These are phyloP conservation scores for Hippocampus zosterae DNA, from an alignment of 2,113 vertebrate species.

Conservation along the genomic window DNA sequence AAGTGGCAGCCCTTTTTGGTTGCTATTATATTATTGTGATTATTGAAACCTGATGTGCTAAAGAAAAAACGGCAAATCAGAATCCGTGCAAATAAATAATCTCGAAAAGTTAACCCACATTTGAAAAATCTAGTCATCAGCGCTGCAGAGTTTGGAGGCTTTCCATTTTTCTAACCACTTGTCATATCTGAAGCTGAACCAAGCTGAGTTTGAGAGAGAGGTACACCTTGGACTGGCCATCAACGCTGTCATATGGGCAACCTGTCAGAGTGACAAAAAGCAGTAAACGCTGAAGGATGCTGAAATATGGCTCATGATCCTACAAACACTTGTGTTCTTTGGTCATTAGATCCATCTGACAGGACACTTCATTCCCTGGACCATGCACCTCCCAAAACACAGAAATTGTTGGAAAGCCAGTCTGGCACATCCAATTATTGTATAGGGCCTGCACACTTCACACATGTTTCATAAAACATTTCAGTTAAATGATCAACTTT, in stretches of 20 bases:
- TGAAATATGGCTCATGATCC: constrained; percentile 1
- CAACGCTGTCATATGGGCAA: not conserved
- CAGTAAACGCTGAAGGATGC: not conserved
- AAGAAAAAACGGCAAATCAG: too few species aligned
- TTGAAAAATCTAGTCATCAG: not conserved
- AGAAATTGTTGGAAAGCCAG: not conserved
- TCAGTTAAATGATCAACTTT: constrained; percentile 1
- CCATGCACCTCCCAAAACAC: not conserved
- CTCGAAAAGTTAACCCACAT: too few species aligned
- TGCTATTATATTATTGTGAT: too few species aligned
- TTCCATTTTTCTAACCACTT: too few species aligned
- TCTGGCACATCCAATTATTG: not conserved
- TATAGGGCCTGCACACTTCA: not conserved
- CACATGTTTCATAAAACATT: constrained; percentile 1
- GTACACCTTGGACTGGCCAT: not conserved
- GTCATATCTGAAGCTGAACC: too few species aligned
- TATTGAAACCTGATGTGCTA: too few species aligned
- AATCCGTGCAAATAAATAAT: too few species aligned
- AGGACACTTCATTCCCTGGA: not conserved
- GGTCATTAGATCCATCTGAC: not conserved
- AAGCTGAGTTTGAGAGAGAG: too few species aligned
- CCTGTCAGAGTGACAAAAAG: constrained; percentile 1
- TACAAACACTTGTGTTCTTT: not conserved
- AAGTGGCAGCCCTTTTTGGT: too few species aligned
- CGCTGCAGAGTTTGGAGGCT: not conserved